These are phyloP conservation scores for Mellilla xanthometata DNA, from an alignment of 2,888 invertebrate genomes.

Conservation along the genomic window DNA sequence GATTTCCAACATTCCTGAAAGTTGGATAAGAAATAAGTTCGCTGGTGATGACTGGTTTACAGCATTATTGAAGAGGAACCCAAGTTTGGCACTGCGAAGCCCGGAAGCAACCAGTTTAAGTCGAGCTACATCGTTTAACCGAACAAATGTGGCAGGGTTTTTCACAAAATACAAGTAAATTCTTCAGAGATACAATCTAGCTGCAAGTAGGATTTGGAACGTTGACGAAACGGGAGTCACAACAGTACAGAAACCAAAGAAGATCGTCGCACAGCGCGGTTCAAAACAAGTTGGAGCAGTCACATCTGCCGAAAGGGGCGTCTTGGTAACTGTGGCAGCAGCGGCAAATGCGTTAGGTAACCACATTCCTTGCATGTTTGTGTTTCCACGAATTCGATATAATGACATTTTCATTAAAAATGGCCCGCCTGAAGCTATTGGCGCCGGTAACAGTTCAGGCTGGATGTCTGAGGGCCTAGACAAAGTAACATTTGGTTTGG, in stretches of 20 bases:
- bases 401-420: constrained; percentile 34
- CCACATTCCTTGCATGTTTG: constrained; percentile 37
- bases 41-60: constrained; percentile 35
- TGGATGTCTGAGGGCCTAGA: too few species aligned
- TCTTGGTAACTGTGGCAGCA: constrained; percentile 40
- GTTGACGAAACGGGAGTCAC: constrained; percentile 34
- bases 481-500: too few species aligned
- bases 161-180: too few species aligned
- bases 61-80: constrained; percentile 32
- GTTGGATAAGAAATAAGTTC: constrained; percentile 28
- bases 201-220: too few species aligned
- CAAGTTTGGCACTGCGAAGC: constrained; percentile 28
- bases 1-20: constrained; percentile 10
- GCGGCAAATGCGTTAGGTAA: constrained; percentile 43
- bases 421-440: constrained; percentile 33
- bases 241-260: constrained; percentile 32
- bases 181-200: too few species aligned
- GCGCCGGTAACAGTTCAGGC: constrained; percentile 35
- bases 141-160: constrained; percentile 30
- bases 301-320: constrained; percentile 49
- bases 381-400: constrained; percentile 35
- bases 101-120: constrained; percentile 36
- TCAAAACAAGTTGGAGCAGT: constrained; percentile 41
- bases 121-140: constrained; percentile 32
- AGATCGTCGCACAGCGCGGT: not conserved